Percentiles rank a stretch among this genome's conserved stretches.
Conservation (phyloP, 2,113 vertebrate species). For the Myiozetetes cayanensis region DNA sequence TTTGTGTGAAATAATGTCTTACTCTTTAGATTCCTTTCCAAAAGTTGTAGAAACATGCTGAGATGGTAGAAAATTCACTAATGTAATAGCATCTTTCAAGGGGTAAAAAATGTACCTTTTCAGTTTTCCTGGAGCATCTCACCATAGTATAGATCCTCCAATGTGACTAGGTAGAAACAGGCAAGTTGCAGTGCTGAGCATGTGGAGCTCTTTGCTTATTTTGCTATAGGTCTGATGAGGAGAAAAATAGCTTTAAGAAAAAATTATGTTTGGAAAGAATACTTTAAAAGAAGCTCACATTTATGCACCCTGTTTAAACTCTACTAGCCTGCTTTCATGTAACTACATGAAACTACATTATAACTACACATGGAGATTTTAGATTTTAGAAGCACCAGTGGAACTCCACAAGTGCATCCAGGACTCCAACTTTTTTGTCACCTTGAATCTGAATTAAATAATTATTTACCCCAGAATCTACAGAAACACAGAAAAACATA, state of each 20-base stretch:
- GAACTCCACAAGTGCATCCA: not conserved
- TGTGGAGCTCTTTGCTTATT: not conserved
- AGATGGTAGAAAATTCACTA: not conserved
- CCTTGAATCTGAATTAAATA: not conserved
- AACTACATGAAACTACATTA: no score
- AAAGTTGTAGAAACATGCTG: not conserved
- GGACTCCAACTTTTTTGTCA: not conserved
- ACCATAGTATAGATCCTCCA: not conserved
- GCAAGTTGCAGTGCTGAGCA: not conserved
- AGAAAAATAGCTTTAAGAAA: not conserved
- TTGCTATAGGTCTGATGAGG: not conserved
- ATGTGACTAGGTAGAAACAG: not conserved
- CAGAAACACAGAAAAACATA: not conserved
- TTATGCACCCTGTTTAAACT: not conserved
- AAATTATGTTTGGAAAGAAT: not conserved
- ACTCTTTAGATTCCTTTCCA: not conserved
- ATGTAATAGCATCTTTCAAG: not conserved
- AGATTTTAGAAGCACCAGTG: not conserved
- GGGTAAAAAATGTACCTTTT: not conserved
- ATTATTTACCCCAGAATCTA: not conserved
- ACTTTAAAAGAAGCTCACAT: not conserved
- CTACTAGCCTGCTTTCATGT: not conserved
- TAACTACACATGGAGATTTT: not conserved
- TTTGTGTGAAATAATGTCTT: not conserved
- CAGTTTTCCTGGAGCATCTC: not conserved